These are phyloP conservation scores for Zaprionus tsacasi DNA, from an alignment of 1,140 invertebrate species.

Conservation along the genomic window DNA sequence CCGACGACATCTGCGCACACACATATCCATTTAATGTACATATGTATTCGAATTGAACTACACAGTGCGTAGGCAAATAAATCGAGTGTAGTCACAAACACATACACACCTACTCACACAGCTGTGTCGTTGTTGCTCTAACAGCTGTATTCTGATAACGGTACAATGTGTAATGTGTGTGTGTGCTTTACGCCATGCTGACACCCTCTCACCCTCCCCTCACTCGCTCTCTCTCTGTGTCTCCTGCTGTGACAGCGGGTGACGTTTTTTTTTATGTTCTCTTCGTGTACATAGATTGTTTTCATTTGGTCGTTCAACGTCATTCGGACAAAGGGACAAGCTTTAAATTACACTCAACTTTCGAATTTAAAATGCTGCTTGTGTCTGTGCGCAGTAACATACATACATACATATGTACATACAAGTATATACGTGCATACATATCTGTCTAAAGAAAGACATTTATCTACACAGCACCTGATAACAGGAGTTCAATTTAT, in stretches of 20 bases:
- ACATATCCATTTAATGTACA: slow-evolving; percentile 12
- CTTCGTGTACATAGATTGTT: not conserved
- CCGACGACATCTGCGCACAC: not conserved
- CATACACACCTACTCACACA: slow-evolving; percentile 3
- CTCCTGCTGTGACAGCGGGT: slow-evolving; percentile 14
- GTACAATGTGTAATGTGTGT: slow-evolving; percentile 27
- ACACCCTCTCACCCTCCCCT: not conserved
- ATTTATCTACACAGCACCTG: not conserved
- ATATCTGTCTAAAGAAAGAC: not conserved
- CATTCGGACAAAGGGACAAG: slow-evolving; percentile 21
- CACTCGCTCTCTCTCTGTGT: not conserved
- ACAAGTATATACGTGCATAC: not conserved
- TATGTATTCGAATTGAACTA: slow-evolving; percentile 19
- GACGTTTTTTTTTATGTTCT: slow-evolving; percentile 9
- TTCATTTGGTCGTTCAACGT: slow-evolving; percentile 5
- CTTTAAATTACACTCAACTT: not conserved
- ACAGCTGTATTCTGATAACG: slow-evolving; percentile 54
- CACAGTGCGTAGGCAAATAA: slow-evolving; percentile 32
- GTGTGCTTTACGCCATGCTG: not conserved
- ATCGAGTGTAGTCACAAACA: not conserved
- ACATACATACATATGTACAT: not conserved
- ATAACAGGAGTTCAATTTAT: not conserved
- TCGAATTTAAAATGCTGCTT: not conserved
- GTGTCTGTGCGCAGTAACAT: too few species aligned
- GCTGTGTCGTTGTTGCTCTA: slow-evolving; percentile 21